phyloP scores from a whole-genome alignment of 2,113 vertebrate genomes.

The Procapra przewalskii region DNA sequence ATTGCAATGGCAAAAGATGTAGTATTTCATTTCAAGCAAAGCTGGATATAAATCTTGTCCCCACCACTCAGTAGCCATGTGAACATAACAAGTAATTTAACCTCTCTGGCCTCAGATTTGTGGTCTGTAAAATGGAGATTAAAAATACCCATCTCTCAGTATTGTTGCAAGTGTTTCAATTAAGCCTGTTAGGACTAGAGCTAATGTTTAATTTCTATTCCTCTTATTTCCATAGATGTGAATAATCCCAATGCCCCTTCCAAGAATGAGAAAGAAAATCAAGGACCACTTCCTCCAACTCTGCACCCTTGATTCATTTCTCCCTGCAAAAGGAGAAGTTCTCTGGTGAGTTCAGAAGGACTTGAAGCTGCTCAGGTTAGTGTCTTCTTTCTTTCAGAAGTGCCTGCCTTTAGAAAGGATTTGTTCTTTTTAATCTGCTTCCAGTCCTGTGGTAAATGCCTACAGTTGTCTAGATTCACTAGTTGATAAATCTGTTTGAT shows the following conservation, averaged over 20 bases:
- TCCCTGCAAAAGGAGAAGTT: background rate
- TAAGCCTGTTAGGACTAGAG: background rate
- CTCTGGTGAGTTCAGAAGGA: background rate
- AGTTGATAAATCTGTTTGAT: background rate
- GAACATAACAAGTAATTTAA: background rate
- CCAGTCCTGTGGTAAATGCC: background rate
- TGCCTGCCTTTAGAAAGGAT: background rate
- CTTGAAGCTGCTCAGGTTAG: background rate
- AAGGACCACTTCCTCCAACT: background rate
- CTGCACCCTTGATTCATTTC: background rate
- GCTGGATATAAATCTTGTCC: background rate
- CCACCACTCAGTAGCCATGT: background rate
- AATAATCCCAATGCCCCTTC: background rate
- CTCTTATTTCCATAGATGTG: background rate
- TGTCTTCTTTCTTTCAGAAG: background rate
- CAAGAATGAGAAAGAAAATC: background rate
- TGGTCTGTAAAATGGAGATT: background rate
- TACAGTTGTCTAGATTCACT: background rate
- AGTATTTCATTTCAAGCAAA: background rate
- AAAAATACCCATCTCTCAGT: background rate
- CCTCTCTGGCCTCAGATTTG: background rate
- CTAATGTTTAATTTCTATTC: background rate
- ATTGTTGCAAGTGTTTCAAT: background rate
- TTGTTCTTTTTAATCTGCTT: background rate
- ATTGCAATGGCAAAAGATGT: background rate